Evolutionary conservation across 2,113 vertebrate species (phyloP).

Genomic region (Psammodynastes pulverulentus): DNA sequence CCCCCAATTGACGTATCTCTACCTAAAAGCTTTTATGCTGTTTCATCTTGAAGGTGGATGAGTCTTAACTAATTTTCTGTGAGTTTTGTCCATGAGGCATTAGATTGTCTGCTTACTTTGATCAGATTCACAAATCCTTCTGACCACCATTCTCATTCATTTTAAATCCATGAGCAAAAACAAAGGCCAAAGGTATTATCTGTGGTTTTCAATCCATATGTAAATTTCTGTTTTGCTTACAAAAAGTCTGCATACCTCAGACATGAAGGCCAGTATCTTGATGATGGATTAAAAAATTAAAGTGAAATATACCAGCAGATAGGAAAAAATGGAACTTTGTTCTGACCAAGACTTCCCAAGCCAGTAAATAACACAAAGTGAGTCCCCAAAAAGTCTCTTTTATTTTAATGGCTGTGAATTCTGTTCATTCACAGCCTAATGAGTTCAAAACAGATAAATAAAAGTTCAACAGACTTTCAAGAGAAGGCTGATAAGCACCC

Average conservation of each 20-base stretch:
- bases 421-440: too few species aligned
- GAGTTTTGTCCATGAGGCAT: neutral
- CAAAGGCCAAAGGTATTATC: neutral
- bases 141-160: neutral
- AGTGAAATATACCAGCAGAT: slow-evolving; percentile 23
- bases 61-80: neutral
- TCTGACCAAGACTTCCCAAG: too few species aligned
- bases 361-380: too few species aligned
- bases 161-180: neutral
- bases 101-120: neutral
- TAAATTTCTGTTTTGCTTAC: slow-evolving; percentile 32
- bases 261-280: slow-evolving; percentile 38
- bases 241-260: neutral
- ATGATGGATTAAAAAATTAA: slow-evolving; percentile 46
- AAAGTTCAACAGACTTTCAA: too few species aligned
- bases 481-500: too few species aligned
- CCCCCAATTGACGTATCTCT: neutral
- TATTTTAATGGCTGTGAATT: too few species aligned
- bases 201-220: neutral
- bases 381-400: too few species aligned
- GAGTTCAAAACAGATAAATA: too few species aligned
- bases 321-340: neutral
- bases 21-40: neutral
- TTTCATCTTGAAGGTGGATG: neutral
- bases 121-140: neutral